Evolutionary conservation across 2,113 vertebrate species (phyloP), one percentile per base, ranked within the genome.

Genomic region (Solea solea): DNA sequence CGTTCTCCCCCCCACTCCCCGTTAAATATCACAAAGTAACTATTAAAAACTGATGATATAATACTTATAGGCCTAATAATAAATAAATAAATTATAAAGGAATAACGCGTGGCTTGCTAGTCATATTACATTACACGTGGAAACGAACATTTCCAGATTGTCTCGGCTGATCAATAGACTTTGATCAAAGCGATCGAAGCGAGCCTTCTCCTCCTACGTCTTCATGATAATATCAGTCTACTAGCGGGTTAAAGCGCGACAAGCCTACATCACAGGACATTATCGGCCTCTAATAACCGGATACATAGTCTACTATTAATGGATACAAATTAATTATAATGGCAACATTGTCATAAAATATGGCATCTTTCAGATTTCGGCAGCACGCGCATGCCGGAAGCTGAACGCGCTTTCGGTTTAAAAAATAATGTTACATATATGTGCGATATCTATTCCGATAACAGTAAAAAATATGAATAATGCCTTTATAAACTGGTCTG

Each of bases 21-120:
- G 88, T 86, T 91, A 87, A 90, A 88, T 89, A 83, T 79, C 11
- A 72, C 64, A 78, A 82, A 80, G 81, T 88, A 91, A 55, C 77
- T 84, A 80, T 16, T 75, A 71, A 66, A 21, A 91, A 79, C 76
- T 53, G 84, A 85, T 91, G 89, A 88, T 88, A 92, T 90, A 91
- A 87, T 82, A 92, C 83, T 90, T 90, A 88, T 88, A 86, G 73
- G 83, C 68, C 88, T 89, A 91, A 89, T 88, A 93, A 93, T 94
- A 93, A 94, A 94, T 93, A 93, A 94, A 94, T 93, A 93, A 93
- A 92, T 93, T 90, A 93, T 87, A 84, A 21, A 78, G 66, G 77
- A 84, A 86, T 83, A 86, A 85, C 76, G 74, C 61, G 64, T 57
- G 72, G 78, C 64, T 78, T 78, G 74, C 71, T 76, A 85, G 76